These are phyloP conservation scores for Melanaphis sacchari DNA, from an alignment of 1,140 invertebrate species.

Conservation along the genomic window DNA sequence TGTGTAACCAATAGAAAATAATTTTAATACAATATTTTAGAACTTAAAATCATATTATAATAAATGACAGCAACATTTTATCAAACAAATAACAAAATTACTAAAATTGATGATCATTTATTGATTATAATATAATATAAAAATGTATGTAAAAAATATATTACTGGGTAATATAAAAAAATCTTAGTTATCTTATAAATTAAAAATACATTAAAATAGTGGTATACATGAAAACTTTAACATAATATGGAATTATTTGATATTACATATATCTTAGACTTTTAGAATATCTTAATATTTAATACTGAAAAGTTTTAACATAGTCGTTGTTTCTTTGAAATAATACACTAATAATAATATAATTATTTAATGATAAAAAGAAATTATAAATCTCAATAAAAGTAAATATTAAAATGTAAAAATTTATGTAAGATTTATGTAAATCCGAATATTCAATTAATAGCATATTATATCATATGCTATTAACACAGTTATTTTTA, in stretches of 20 bases:
- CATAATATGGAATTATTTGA: background rate
- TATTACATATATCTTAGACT: background rate
- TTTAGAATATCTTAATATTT: background rate
- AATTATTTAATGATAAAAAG: background rate
- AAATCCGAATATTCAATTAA: background rate
- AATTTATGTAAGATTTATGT: background rate
- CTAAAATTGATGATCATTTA: background rate
- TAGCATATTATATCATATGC: background rate
- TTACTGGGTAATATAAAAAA: background rate
- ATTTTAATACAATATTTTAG: too few relatives aligned
- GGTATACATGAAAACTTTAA: background rate
- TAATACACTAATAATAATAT: background rate
- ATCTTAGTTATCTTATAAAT: background rate
- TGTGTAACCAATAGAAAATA: too few relatives aligned
- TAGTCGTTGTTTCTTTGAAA: background rate
- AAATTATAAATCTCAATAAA: background rate
- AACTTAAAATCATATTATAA: background rate
- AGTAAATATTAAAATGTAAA: background rate
- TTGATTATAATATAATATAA: background rate
- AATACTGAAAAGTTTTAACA: background rate
- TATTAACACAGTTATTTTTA: background rate
- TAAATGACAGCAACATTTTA: background rate
- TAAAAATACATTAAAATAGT: background rate
- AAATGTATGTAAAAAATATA: background rate
- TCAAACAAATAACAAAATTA: background rate